Evolutionary conservation across 2,888 invertebrate species (phyloP).

Genomic region (Zhengitettix transpicula): DNA sequence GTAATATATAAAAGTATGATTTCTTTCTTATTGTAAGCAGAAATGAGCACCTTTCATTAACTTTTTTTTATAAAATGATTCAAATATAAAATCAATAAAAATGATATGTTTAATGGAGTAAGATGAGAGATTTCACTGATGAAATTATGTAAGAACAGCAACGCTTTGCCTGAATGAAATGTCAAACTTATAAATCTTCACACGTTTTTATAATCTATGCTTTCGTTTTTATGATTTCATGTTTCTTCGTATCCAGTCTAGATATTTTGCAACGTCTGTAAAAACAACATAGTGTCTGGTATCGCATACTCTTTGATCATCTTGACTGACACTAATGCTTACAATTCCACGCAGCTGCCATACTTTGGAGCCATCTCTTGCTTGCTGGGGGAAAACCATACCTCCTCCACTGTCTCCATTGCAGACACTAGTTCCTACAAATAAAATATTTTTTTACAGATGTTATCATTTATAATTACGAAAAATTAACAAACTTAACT

Average conservation of each 20-base stretch:
- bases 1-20: no score
- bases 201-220: no score
- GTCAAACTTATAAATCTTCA: no score
- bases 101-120: no score
- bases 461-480: no score
- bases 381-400: constrained; percentile 21
- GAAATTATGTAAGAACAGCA: no score
- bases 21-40: no score
- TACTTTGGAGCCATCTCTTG: constrained; percentile 1
- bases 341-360: constrained; percentile 24
- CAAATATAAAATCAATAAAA: no score
- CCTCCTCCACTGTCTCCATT: constrained; percentile 29
- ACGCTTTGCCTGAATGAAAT: no score
- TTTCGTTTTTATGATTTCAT: neutral
- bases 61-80: no score
- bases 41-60: no score
- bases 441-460: neutral
- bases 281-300: constrained; percentile 42
- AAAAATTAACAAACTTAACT: constrained; percentile 1
- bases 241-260: constrained; percentile 31
- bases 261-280: constrained; percentile 39
- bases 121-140: no score
- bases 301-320: constrained; percentile 36
- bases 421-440: constrained; percentile 38
- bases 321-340: constrained; percentile 37